Evolutionary conservation across 2,797 vertebrate genomes (phyloP), one percentile per base, ranked within the genome.

Genomic region (Poecilia gillii): DNA sequence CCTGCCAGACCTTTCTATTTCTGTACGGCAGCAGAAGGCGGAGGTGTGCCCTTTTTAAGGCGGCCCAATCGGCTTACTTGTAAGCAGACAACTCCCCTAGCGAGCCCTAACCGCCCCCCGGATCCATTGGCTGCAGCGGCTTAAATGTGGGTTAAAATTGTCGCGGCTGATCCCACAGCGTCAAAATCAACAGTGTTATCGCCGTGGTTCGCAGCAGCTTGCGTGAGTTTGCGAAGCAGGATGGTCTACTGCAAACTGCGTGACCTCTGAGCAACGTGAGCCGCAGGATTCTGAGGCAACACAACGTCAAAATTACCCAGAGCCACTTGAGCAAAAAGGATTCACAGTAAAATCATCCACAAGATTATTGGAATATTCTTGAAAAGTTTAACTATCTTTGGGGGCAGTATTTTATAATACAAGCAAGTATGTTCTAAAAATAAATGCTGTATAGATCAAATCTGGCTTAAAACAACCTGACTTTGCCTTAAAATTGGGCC

Each of bases 61-160:
- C 47, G 81, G 59, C n/a, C 96, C 96, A 96, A 96, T 96, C 74
- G 85, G 76, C 73, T 74, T 39, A 41, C 11, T 8, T 2, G 23
- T 49, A 70, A 28, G 78, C 59, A 87, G 94, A 94, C 95, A 95
- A 96, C 95, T 89, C 96, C 95, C 94, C 94, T 74, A 73, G 77
- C 41, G 71, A 82, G 28, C 16, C 3, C 77, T 23, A 80, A 87
- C 91, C 91, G 73, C 94, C 94, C 93, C 92, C 73, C 85, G 0
- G 74, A 0, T 18, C 78, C 78, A 95, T 95, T 94, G 94, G 93
- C 84, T 90, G 83, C 51, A 0, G 47, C 33, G 23, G 62, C 46
- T 64, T 25, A 53, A 33, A 53, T 39, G 3, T n/a, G 68, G 79
- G 74, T 72, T 28, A 2, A 45, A 68, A 64, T 68, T 49, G 3